Evolutionary conservation across 2,888 invertebrate species (phyloP).

Genomic region (Amphipoea lucens): DNA sequence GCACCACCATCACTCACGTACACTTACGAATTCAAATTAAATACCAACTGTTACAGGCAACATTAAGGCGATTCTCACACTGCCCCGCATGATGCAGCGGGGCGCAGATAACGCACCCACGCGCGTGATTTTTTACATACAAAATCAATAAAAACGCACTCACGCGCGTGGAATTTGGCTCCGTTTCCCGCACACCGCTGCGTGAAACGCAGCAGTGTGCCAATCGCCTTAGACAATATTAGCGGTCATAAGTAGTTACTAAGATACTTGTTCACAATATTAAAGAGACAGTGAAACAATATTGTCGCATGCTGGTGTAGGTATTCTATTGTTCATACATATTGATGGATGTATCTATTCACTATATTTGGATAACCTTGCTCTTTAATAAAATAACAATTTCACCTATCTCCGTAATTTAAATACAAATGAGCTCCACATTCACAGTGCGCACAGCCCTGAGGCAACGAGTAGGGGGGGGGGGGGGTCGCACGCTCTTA

Average conservation of each 20-base stretch:
- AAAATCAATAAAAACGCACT: too few relatives aligned
- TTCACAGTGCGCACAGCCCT: conserved; percentile 71
- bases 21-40: background rate
- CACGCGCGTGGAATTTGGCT: too few relatives aligned
- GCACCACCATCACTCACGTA: background rate
- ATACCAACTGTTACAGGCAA: background rate
- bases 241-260: background rate
- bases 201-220: too few relatives aligned
- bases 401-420: background rate
- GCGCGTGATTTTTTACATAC: too few relatives aligned
- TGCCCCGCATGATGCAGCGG: too few relatives aligned
- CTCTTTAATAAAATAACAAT: background rate
- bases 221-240: background rate
- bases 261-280: background rate
- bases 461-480: conserved; percentile 49
- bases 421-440: conserved; percentile 27
- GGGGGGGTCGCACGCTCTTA: conserved; percentile 86
- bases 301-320: background rate
- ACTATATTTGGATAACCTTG: background rate
- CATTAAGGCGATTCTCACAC: too few relatives aligned
- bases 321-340: background rate
- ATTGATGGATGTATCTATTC: background rate
- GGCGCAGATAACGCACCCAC: too few relatives aligned
- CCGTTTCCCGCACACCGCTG: too few relatives aligned
- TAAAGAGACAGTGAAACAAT: background rate